phyloP scores from a whole-genome alignment of 2,888 invertebrate species.

The Heliconius charithonia region DNA sequence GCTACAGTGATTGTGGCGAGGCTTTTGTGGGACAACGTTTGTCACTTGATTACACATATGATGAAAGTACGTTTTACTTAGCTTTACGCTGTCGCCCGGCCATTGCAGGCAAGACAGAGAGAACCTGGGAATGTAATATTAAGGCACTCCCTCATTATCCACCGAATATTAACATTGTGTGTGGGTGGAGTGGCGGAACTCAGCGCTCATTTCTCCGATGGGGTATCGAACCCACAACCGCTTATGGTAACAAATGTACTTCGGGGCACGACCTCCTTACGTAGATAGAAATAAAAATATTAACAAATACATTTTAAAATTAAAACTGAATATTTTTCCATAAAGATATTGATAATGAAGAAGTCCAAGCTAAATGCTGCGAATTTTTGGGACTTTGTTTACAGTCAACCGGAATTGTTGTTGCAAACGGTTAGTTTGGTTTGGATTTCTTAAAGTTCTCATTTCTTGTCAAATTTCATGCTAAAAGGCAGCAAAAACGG shows the following conservation, averaged over 20 bases:
- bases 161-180: too few species aligned
- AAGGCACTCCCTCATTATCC: too few species aligned
- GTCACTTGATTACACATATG: slow-evolving; percentile 56
- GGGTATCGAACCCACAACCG: too few species aligned
- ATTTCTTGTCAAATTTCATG: neutral
- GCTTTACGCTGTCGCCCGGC: neutral
- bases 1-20: slow-evolving; percentile 53
- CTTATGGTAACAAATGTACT: too few species aligned
- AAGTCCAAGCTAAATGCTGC: slow-evolving; percentile 50
- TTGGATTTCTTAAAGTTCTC: neutral
- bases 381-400: slow-evolving; percentile 56
- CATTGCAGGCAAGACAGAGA: too few species aligned
- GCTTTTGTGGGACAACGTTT: slow-evolving; percentile 53
- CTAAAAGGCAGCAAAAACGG: neutral
- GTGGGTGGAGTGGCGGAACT: too few species aligned
- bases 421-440: neutral
- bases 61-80: slow-evolving; percentile 24
- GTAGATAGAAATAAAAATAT: neutral
- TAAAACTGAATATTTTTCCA: neutral
- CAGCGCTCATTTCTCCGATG: too few species aligned
- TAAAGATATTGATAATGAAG: slow-evolving; percentile 49
- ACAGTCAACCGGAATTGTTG: slow-evolving; percentile 47
- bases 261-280: too few species aligned
- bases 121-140: too few species aligned
- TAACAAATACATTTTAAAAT: neutral